phyloP scores from a whole-genome alignment of 2,797 vertebrate genomes.

The Nasua narica region DNA sequence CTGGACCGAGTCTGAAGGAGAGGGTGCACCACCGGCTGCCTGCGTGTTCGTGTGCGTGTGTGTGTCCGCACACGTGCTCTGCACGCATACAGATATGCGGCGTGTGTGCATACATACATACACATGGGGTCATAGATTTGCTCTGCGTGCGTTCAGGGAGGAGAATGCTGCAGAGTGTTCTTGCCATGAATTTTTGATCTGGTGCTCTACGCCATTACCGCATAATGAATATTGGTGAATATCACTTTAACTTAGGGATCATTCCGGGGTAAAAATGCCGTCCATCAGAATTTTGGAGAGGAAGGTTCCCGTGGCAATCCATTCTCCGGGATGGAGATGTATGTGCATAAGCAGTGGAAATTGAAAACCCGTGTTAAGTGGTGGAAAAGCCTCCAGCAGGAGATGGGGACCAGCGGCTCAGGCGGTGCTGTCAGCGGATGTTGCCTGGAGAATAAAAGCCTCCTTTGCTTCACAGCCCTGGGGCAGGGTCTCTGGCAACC shows the following conservation, averaged over 20 bases:
- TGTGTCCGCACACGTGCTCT: fast-evolving
- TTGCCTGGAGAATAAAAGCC: slow-evolving; percentile 67
- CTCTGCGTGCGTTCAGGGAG: neutral
- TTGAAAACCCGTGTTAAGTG: slow-evolving; percentile 83
- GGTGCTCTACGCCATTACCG: neutral
- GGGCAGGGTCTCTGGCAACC: neutral
- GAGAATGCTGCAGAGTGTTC: neutral
- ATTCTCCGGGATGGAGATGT: slow-evolving; percentile 77
- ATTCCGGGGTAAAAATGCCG: slow-evolving; percentile 63
- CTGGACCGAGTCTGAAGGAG: neutral
- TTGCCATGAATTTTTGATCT: slow-evolving; percentile 53
- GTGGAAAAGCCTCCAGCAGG: slow-evolving; percentile 80
- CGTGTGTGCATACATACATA: neutral
- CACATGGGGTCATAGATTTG: neutral
- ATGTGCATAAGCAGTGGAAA: slow-evolving; percentile 76
- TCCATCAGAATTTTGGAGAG: slow-evolving; percentile 75
- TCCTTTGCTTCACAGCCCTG: slow-evolving; percentile 15
- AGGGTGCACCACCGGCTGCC: fast-evolving
- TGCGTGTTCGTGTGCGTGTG: neutral
- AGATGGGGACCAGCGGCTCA: slow-evolving; percentile 73
- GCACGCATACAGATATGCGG: fast-evolving
- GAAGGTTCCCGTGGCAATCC: slow-evolving; percentile 70
- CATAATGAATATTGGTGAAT: slow-evolving; percentile 54
- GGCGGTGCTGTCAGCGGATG: slow-evolving; percentile 64
- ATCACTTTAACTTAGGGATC: slow-evolving; percentile 65